These are phyloP conservation scores for Chrysotoxum bicinctum DNA, from an alignment of 2,888 invertebrate genomes.

Conservation along the genomic window DNA sequence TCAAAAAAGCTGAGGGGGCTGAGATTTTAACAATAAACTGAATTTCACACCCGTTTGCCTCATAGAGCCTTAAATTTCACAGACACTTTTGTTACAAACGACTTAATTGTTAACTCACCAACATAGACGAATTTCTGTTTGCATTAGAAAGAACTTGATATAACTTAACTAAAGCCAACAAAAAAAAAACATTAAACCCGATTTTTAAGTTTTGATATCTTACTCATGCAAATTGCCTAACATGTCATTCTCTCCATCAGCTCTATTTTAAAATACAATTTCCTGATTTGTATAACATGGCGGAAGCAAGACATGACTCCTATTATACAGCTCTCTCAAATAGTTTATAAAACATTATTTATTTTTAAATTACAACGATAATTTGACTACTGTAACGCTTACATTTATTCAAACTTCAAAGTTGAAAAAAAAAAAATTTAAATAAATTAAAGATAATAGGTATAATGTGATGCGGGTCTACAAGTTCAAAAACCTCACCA, in stretches of 20 bases:
- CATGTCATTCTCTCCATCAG: neutral
- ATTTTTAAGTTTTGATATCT: too few species aligned
- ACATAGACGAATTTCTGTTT: too few species aligned
- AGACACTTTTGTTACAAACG: too few species aligned
- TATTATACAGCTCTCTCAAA: neutral
- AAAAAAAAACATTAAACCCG: too few species aligned
- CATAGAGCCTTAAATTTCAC: too few species aligned
- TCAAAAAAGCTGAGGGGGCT: too few species aligned
- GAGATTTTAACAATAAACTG: too few species aligned
- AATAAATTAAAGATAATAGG: slow-evolving; percentile 52
- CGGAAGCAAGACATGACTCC: neutral
- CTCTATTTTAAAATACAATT: neutral
- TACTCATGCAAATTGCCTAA: neutral
- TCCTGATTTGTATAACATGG: neutral
- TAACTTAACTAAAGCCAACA: too few species aligned
- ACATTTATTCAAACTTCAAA: neutral
- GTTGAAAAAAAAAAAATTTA: slow-evolving; percentile 29
- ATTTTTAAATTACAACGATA: neutral
- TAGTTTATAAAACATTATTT: neutral
- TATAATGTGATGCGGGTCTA: slow-evolving; percentile 53
- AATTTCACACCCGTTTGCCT: too few species aligned
- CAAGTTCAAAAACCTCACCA: slow-evolving; percentile 63
- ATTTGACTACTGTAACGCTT: neutral
- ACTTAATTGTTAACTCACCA: too few species aligned
- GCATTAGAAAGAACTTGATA: too few species aligned